Conservation (phyloP, 1,140 invertebrate species). For the Steinernema feltiae region DNA sequence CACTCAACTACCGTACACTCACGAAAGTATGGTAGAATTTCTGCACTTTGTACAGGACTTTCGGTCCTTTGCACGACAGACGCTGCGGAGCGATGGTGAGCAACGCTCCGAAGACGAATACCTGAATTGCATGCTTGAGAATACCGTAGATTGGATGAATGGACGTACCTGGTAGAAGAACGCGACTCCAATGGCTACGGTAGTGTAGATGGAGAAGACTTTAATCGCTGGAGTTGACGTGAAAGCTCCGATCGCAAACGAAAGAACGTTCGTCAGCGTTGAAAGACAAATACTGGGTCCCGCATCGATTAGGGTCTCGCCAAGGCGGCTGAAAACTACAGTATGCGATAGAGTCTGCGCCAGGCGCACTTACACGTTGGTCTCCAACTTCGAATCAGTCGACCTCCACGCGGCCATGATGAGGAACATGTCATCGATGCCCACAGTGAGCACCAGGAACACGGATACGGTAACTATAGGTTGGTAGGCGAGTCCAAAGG, state of each 20-base stretch:
- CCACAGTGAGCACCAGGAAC: slow-evolving; percentile 6
- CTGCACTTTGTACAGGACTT: background rate
- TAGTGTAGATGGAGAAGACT: slow-evolving; percentile 20
- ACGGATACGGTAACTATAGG: slow-evolving; percentile 4
- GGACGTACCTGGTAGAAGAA: slow-evolving; percentile 17
- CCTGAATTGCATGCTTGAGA: too few species aligned
- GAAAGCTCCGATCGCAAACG: slow-evolving; percentile 12
- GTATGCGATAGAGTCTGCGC: background rate
- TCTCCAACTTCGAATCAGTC: background rate
- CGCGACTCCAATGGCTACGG: slow-evolving; percentile 16
- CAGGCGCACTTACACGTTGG: background rate
- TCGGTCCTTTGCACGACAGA: background rate
- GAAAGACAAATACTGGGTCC: slow-evolving; percentile 16
- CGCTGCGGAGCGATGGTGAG: background rate
- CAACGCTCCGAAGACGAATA: background rate
- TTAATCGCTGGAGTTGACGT: slow-evolving; percentile 15
- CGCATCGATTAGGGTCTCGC: slow-evolving; percentile 9
- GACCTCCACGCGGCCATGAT: slow-evolving; percentile 16
- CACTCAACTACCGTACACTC: background rate
- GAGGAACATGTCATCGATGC: slow-evolving; percentile 12
- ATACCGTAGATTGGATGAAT: too few species aligned
- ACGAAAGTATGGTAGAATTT: background rate
- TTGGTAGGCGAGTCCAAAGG: background rate
- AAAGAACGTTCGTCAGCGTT: slow-evolving; percentile 16
- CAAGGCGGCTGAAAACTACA: background rate